A percentile compares a stretch with the other conserved stretches of the same genome.
phyloP scores from a whole-genome alignment of 1,140 invertebrate genomes.

The Theocolax elegans region DNA sequence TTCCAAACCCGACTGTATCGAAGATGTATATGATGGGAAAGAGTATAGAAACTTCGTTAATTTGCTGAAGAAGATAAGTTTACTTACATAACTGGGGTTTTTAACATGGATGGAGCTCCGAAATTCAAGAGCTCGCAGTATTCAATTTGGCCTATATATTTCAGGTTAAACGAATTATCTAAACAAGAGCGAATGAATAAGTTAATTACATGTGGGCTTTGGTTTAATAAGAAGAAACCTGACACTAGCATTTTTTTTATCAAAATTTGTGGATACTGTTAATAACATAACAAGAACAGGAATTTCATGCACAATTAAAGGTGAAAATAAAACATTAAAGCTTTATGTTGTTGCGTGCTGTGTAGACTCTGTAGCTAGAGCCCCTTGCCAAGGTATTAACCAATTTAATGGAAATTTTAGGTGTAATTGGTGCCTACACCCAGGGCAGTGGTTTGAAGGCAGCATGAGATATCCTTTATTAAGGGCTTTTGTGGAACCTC shows the following conservation, averaged over 20 bases:
- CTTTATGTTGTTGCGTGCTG: not conserved
- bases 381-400: not conserved
- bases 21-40: constrained; percentile 20
- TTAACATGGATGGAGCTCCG: constrained; percentile 12
- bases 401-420: constrained; percentile 14
- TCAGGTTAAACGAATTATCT: constrained; percentile 15
- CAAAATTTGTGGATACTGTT: not conserved
- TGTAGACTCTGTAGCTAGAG: constrained; percentile 8
- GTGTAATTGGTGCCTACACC: constrained; percentile 23
- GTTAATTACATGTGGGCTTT: not conserved
- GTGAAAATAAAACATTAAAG: not conserved
- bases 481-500: not conserved
- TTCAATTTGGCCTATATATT: constrained; percentile 16
- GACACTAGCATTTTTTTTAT: constrained; percentile 2
- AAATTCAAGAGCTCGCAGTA: not conserved
- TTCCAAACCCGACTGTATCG: not conserved
- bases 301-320: not conserved
- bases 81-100: not conserved
- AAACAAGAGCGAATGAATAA: not conserved
- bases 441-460: too few species aligned
- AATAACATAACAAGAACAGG: not conserved
- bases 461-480: not conserved
- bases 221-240: constrained; percentile 11
- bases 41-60: not conserved
- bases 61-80: not conserved